Conservation (phyloP, 2,888 invertebrate genomes). For the Shargacucullia verbasci region DNA sequence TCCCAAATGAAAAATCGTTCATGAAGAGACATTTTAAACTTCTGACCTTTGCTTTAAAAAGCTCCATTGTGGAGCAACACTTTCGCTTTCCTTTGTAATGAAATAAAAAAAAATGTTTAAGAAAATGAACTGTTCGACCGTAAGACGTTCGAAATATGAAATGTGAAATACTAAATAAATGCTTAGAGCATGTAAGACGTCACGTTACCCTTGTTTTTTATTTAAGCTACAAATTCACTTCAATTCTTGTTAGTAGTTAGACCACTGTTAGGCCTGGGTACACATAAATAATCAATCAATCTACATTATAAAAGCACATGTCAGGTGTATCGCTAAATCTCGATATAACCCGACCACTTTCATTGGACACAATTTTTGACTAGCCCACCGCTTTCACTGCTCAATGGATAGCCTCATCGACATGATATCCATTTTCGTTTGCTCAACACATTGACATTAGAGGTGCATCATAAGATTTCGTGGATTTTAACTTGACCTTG, state of each 20-base stretch:
- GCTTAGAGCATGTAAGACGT: neutral
- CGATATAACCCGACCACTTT: constrained; percentile 67
- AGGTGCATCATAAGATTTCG: constrained; percentile 28
- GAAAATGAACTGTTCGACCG: constrained; percentile 23
- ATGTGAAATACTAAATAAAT: constrained; percentile 33
- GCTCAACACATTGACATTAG: constrained; percentile 50
- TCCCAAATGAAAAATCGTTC: constrained; percentile 69
- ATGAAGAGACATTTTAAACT: constrained; percentile 62
- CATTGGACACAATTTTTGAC: constrained; percentile 68
- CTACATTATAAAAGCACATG: neutral
- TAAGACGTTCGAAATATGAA: constrained; percentile 43
- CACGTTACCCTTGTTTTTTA: neutral
- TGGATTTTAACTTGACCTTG: constrained; percentile 35
- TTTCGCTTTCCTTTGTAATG: constrained; percentile 72
- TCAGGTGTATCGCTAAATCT: constrained; percentile 41
- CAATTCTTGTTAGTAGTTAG: no score
- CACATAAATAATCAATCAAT: no score
- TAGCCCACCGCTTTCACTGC: constrained; percentile 78
- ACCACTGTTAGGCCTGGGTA: no score
- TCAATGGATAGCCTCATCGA: constrained; percentile 66
- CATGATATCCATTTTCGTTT: constrained; percentile 41
- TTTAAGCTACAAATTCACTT: no score
- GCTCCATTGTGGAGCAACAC: constrained; percentile 63
- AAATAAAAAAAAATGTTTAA: constrained; percentile 64
- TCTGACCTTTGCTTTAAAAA: constrained; percentile 67